A percentile compares a stretch with the other conserved stretches of the same genome.
Evolutionary conservation across 2,888 invertebrate species (phyloP).

Genomic region (Habrosyne pyritoides): DNA sequence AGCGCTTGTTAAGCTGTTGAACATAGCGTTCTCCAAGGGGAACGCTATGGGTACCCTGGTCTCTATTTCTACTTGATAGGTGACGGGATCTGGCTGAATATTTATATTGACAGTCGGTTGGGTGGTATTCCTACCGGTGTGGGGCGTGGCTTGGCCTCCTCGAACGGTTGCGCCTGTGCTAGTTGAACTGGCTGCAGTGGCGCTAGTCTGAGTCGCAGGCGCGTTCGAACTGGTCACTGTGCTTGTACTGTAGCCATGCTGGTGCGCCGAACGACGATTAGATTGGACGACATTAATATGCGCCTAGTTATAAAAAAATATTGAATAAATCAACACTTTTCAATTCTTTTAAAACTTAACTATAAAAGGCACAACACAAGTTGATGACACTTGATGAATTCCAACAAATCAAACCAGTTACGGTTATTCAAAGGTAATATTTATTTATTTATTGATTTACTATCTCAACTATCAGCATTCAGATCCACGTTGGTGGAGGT

Average conservation of each 20-base stretch:
- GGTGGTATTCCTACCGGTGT: conserved; percentile 47
- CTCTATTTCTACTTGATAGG: conserved; percentile 66
- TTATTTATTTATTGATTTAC: too few species aligned
- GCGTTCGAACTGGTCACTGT: conserved; percentile 19
- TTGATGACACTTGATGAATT: too few species aligned
- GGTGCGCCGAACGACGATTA: conserved; percentile 33
- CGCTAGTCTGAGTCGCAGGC: conserved; percentile 8
- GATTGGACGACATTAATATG: conserved; percentile 63
- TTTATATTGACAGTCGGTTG: conserved; percentile 50
- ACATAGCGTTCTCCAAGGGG: conserved; percentile 50
- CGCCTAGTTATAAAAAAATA: conserved; percentile 37
- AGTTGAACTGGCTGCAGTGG: conserved; percentile 22
- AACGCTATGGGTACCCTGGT: conserved; percentile 60
- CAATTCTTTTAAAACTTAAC: not conserved
- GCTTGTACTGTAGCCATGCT: conserved; percentile 16
- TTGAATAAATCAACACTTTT: conserved; percentile 2
- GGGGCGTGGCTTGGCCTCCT: conserved; percentile 15
- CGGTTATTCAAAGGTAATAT: too few species aligned
- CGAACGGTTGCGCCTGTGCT: conserved; percentile 7
- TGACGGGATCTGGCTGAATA: conserved; percentile 52
- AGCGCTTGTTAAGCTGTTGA: conserved; percentile 42
- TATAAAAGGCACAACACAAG: too few species aligned
- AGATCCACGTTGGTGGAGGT: too few species aligned
- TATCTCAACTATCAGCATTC: too few species aligned
- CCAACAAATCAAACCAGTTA: too few species aligned